Conservation (phyloP, 2,113 vertebrate species). For the Danionella cerebrum region DNA sequence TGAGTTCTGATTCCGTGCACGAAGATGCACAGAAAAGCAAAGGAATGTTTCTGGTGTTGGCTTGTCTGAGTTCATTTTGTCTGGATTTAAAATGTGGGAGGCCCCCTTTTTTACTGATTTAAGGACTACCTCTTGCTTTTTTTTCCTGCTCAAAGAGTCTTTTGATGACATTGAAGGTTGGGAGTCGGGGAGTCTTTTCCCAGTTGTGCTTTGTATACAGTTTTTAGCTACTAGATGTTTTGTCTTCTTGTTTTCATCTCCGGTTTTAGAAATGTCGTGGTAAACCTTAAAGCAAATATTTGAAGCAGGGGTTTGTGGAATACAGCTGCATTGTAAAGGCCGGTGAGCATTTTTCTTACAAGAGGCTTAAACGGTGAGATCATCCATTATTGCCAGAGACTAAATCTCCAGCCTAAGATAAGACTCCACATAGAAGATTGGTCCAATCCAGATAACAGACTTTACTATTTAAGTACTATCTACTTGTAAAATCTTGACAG, state of each 20-base stretch:
- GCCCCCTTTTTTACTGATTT: background rate
- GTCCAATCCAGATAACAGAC: background rate
- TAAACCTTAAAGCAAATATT: constrained; percentile 2
- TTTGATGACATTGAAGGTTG: constrained; percentile 14
- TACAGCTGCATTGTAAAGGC: constrained; percentile 55
- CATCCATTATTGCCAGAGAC: constrained; percentile 47
- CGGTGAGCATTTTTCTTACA: constrained; percentile 47
- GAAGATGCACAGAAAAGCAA: constrained; percentile 29
- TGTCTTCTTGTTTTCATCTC: constrained; percentile 17
- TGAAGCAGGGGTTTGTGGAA: constrained; percentile 30
- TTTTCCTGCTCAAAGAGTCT: constrained; percentile 18
- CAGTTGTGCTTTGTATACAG: constrained; percentile 30
- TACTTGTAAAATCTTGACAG: no score
- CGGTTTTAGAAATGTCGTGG: constrained; percentile 7
- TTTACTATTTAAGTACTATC: no score
- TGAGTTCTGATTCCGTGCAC: constrained; percentile 21
- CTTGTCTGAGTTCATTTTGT: constrained; percentile 53
- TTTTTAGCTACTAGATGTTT: constrained; percentile 31
- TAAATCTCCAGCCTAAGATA: constrained; percentile 20
- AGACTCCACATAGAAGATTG: background rate
- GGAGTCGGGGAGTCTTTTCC: constrained; percentile 9
- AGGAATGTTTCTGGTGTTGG: constrained; percentile 58
- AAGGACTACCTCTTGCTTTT: constrained; percentile 1
- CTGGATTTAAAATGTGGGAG: constrained; percentile 1
- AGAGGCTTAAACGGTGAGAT: constrained; percentile 50